These are phyloP conservation scores for Drosophila arizonae DNA, from an alignment of 1,140 invertebrate genomes.

Conservation along the genomic window DNA sequence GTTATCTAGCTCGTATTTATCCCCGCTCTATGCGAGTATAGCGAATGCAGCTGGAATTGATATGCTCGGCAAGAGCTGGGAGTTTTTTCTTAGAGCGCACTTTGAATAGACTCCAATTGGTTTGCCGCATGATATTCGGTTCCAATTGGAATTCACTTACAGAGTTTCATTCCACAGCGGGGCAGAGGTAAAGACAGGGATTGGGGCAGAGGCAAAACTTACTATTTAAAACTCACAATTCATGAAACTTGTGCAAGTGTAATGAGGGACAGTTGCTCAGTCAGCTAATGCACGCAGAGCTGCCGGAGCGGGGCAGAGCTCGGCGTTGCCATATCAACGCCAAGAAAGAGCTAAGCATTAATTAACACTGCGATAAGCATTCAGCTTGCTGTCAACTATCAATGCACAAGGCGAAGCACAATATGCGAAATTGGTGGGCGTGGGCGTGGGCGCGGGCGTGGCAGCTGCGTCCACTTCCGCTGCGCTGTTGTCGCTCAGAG, in stretches of 20 bases:
- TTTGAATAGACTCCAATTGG: too few relatives aligned
- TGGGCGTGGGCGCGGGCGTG: neutral
- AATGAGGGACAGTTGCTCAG: neutral
- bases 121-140: too few relatives aligned
- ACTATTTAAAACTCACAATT: neutral
- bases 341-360: conserved; percentile 58
- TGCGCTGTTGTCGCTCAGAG: conserved; percentile 15
- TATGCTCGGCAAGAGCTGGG: too few relatives aligned
- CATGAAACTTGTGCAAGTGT: conserved; percentile 17
- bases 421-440: neutral
- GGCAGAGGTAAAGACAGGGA: too few relatives aligned
- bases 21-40: too few relatives aligned
- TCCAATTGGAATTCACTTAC: too few relatives aligned
- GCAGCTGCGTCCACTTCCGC: conserved; percentile 4
- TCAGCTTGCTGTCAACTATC: conserved; percentile 38
- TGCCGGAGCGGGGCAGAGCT: conserved; percentile 9
- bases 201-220: too few relatives aligned
- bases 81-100: too few relatives aligned
- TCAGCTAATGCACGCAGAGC: neutral
- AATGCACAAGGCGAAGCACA: conserved; percentile 4
- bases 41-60: too few relatives aligned
- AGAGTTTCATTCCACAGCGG: too few relatives aligned
- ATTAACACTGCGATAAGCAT: conserved; percentile 64
- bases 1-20: neutral
- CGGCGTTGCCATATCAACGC: conserved; percentile 13